A percentile compares a stretch with the other conserved stretches of the same genome.
phyloP scores from a whole-genome alignment of 1,140 invertebrate genomes.

The Zaprionus taronus region DNA sequence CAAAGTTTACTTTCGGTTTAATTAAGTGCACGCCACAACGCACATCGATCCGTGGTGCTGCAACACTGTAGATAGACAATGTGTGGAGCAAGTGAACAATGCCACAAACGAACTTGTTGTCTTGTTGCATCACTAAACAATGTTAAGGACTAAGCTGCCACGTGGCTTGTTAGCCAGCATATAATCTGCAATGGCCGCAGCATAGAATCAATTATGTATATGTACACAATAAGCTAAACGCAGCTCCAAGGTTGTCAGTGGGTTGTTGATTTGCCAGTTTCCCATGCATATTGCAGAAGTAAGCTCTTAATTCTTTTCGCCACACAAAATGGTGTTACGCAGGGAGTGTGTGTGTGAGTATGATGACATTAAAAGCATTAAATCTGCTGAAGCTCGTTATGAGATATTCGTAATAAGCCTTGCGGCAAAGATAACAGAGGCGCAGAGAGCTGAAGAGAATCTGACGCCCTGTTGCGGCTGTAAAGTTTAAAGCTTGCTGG shows the following conservation, averaged over 20 bases:
- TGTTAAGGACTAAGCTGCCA: constrained; percentile 30
- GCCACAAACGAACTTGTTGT: constrained; percentile 12
- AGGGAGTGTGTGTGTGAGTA: constrained; percentile 26
- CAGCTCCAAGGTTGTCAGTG: not conserved
- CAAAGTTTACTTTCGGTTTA: constrained; percentile 65
- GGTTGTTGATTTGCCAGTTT: constrained; percentile 10
- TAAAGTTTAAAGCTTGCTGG: constrained; percentile 66
- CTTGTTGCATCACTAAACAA: constrained; percentile 32
- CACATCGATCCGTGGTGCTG: constrained; percentile 27
- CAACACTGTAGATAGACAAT: not conserved
- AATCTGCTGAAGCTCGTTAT: constrained; percentile 65
- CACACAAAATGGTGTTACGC: constrained; percentile 70
- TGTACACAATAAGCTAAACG: constrained; percentile 35
- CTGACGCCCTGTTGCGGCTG: constrained; percentile 22
- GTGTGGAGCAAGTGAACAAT: not conserved
- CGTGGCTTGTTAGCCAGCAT: constrained; percentile 32
- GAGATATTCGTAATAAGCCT: constrained; percentile 65
- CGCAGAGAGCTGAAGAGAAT: not conserved
- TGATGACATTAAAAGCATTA: constrained; percentile 59
- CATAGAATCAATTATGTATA: constrained; percentile 36
- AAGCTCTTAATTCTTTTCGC: constrained; percentile 64
- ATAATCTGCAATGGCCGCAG: constrained; percentile 21
- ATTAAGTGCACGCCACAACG: constrained; percentile 64
- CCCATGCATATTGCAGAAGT: constrained; percentile 31
- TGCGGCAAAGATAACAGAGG: constrained; percentile 35